Conservation (phyloP, 2,113 vertebrate genomes). For the Leuciscus idus region DNA sequence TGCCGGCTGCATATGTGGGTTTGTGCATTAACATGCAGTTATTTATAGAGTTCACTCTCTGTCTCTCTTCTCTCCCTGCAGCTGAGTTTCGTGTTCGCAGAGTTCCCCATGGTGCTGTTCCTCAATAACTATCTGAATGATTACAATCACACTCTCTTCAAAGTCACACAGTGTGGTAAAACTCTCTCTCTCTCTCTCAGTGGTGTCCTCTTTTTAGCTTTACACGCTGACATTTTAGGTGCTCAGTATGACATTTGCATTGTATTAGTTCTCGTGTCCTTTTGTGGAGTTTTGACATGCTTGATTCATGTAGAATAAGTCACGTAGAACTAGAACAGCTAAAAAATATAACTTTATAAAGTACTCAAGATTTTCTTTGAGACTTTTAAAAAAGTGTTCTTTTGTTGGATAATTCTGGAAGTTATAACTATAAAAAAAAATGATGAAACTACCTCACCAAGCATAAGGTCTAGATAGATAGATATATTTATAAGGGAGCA, state of each 20-base stretch:
- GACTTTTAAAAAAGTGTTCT: not conserved
- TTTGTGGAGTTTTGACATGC: not conserved
- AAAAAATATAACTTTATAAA: not conserved
- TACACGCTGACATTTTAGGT: not conserved
- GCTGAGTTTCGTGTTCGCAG: constrained; percentile 90
- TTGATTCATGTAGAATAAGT: not conserved
- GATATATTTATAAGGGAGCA: not conserved
- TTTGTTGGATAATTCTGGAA: not conserved
- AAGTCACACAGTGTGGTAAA: constrained; percentile 85
- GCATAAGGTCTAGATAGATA: not conserved
- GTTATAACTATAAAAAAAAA: not conserved
- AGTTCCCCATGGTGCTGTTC: constrained; percentile 90
- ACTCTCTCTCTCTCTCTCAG: not conserved
- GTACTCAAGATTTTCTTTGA: not conserved
- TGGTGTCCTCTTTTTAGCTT: not conserved
- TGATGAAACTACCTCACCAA: not conserved
- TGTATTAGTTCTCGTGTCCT: not conserved
- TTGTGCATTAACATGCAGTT: constrained; percentile 20
- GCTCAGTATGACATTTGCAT: not conserved
- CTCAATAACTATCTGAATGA: constrained; percentile 81
- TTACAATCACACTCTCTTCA: constrained; percentile 77
- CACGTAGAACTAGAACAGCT: not conserved
- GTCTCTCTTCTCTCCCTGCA: constrained; percentile 61
- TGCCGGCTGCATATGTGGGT: constrained; percentile 14
- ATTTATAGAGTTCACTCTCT: constrained; percentile 39